Evolutionary conservation across 2,113 vertebrate genomes (phyloP), one percentile per base, ranked within the genome.

Genomic region (Probosciger aterrimus): DNA sequence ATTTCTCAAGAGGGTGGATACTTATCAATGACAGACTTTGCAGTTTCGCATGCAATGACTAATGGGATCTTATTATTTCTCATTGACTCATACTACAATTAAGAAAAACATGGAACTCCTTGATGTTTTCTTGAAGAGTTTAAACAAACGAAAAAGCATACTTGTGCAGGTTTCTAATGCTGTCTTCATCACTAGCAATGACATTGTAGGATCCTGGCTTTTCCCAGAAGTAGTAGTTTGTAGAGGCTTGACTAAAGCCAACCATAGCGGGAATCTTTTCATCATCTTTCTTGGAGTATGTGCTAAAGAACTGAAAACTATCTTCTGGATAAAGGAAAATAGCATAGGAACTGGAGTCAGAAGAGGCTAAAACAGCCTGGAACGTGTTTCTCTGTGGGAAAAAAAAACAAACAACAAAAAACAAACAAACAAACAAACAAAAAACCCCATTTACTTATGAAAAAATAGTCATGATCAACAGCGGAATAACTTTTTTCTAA

Each of bases 301-400:
- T 98, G 33, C 98, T 98, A 41, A 96, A 95, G 96, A 99, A 99
- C 95, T 99, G 98, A 85, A 99, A 93, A 23, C 98, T 97, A 15
- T 98, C 98, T 85, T 98, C 98, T 35, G 98, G 97, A 74, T 99
- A 99, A 43, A 99, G 98, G 92, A 99, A 97, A 93, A 99, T 97
- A 65, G 98, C 99, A 37, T 98, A 99, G 39, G 99, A 98, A 89
- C 96, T 96, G 13, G 97, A 98, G 20, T 98, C 98, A 47, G 98
- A 97, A 69, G 98, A 99, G 12, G 98, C 99, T 92, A 99, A 91
- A 69, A 99, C 98, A 92, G 99, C 97, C 97, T 99, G 99, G 96
- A 99, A 99, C 8, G 99, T 99, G 97, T 99, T 99, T 96, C 98
- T 99, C 99, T 99, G 97, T 70, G 19, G 55, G 62, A 67, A 73